A percentile compares a stretch with the other conserved stretches of the same genome.
These are phyloP conservation scores for Sylvilagus floridanus DNA, from an alignment of 2,797 vertebrate genomes.

Conservation along the genomic window DNA sequence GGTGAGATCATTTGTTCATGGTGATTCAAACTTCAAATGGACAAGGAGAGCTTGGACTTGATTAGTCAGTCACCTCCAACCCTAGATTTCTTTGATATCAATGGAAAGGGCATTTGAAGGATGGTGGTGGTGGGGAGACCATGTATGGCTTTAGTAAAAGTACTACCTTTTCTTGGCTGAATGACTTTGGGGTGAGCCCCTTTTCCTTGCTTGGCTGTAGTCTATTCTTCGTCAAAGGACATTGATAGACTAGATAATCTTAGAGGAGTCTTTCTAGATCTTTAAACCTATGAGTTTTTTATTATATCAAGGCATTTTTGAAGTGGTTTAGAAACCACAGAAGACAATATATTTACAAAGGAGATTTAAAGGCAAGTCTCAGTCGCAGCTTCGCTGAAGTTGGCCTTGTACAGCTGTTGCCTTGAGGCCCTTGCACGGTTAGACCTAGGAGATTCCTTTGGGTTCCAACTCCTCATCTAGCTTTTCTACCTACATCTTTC, in stretches of 20 bases:
- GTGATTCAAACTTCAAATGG: conserved; percentile 7
- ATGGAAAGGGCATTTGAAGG: neutral
- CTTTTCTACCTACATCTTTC: neutral
- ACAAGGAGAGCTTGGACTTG: neutral
- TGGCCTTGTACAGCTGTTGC: neutral
- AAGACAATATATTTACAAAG: neutral
- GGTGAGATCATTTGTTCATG: neutral
- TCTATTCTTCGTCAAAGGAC: neutral
- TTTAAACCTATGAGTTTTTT: neutral
- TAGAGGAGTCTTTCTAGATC: neutral
- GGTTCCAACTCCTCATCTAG: neutral
- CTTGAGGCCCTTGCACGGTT: neutral
- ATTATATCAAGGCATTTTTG: neutral
- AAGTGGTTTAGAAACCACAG: neutral
- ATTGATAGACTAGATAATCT: neutral
- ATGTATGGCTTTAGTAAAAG: neutral
- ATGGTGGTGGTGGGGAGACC: neutral
- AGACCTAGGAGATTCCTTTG: neutral
- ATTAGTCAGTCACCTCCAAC: neutral
- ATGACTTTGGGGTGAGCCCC: neutral
- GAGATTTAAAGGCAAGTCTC: neutral
- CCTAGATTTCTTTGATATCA: neutral
- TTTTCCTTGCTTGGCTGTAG: neutral
- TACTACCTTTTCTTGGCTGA: neutral
- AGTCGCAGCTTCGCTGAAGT: neutral